Evolutionary conservation across 2,888 invertebrate species (phyloP), one percentile per base, ranked within the genome.

Genomic region (Siphlonurus alternatus): DNA sequence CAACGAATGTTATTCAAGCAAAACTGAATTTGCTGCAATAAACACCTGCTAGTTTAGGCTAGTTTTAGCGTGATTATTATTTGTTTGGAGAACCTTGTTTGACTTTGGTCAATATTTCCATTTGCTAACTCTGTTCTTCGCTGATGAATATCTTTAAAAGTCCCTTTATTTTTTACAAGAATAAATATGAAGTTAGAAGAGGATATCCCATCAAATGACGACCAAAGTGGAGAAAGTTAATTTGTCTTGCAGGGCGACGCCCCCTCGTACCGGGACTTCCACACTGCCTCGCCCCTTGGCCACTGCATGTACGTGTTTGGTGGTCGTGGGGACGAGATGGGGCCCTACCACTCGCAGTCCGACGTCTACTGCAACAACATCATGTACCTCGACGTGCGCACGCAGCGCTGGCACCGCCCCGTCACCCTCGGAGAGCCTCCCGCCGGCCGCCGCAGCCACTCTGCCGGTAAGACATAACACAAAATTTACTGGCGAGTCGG

Each of bases 301-400:
- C 80, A 85, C 69, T 81, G 82, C 69, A 94, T 95, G 89, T 93
- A 89, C 72, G 80, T 95, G 62, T 95, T 90, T 78, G 95, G 95
- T 7, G 95, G 95, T 0, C 79, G 94, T 62, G 89, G 91, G 65
- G 90, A 91, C 71, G 76, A 80, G 61, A 81, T 84, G 67, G 83
- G 82, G 23, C 81, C 83, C 3, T 79, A 80, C 70, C 81, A 84
- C 68, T 81, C 83, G 25, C 77, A 83, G 66, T 83, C 84, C 68
- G 90, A 93, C 75, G 79, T 85, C 66, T 93, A 93, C 73, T 88
- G 87, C 70, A 84, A 88, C 65, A 81, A 86, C 72, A 81, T 93
- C 59, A 84, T 83, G 74, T 87, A 85, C 73, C 78, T 91, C 67
- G 88, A 95, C 76, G 84, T 89, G 66, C 75, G 77, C 64, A 82